Evolutionary conservation across 2,113 vertebrate genomes (phyloP).

Genomic region (Pedetes capensis): DNA sequence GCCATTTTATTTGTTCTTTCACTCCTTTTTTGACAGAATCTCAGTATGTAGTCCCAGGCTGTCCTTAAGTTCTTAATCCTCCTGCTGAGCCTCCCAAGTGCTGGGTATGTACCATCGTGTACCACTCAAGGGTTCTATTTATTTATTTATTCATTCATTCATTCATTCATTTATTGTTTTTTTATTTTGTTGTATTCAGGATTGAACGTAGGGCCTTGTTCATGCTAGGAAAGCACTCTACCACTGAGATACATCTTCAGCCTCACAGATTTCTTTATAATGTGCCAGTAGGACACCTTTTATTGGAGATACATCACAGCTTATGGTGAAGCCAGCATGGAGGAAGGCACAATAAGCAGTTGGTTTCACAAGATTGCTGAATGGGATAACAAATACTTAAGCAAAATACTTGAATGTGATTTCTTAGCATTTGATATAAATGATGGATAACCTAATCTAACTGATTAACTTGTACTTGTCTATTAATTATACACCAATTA

Average conservation of each 20-base stretch:
- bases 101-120: neutral
- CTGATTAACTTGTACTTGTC: neutral
- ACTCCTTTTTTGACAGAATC: neutral
- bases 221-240: too few species aligned
- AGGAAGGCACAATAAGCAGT: neutral
- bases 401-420: neutral
- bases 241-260: too few species aligned
- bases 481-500: neutral
- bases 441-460: neutral
- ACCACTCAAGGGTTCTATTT: neutral
- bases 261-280: neutral
- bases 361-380: neutral
- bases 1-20: neutral
- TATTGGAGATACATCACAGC: neutral
- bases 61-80: neutral
- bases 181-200: too few species aligned
- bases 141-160: too few species aligned
- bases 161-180: too few species aligned
- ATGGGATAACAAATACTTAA: neutral
- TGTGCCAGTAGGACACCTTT: neutral
- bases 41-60: neutral
- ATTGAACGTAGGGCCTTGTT: too few species aligned
- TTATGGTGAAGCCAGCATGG: neutral
- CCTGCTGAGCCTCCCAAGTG: too few species aligned
- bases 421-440: neutral